Evolutionary conservation across 2,113 vertebrate species (phyloP).

Genomic region (Micromys minutus): DNA sequence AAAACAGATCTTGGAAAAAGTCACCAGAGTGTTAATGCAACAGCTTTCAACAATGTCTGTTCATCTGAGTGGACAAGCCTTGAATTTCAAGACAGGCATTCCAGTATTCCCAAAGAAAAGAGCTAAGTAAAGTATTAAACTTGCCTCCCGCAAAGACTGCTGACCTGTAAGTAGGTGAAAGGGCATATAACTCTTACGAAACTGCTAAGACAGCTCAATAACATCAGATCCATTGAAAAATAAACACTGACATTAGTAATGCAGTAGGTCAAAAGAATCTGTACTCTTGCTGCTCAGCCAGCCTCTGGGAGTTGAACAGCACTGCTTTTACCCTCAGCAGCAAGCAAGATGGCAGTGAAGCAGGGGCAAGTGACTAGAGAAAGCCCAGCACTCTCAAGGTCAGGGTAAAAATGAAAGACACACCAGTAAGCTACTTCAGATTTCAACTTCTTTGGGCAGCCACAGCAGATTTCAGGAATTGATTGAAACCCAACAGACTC

Average conservation of each 20-base stretch:
- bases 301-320: not conserved
- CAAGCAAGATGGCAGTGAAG: not conserved
- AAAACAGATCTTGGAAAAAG: slow-evolving; percentile 54
- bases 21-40: slow-evolving; percentile 42
- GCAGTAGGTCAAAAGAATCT: not conserved
- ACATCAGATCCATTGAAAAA: not conserved
- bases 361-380: not conserved
- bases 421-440: not conserved
- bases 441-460: not conserved
- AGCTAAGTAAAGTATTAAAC: slow-evolving; percentile 72
- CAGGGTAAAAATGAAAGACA: not conserved
- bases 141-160: slow-evolving; percentile 59
- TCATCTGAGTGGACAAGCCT: slow-evolving; percentile 44
- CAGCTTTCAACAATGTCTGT: not conserved
- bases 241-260: not conserved
- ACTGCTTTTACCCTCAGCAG: not conserved
- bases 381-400: not conserved
- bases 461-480: not conserved
- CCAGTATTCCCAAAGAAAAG: slow-evolving; percentile 71
- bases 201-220: slow-evolving; percentile 66
- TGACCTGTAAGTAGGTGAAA: slow-evolving; percentile 84
- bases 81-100: slow-evolving; percentile 56
- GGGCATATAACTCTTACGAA: slow-evolving; percentile 79
- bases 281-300: not conserved
- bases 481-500: not conserved